phyloP scores from a whole-genome alignment of 1,140 invertebrate species.

The Apis cerana region DNA sequence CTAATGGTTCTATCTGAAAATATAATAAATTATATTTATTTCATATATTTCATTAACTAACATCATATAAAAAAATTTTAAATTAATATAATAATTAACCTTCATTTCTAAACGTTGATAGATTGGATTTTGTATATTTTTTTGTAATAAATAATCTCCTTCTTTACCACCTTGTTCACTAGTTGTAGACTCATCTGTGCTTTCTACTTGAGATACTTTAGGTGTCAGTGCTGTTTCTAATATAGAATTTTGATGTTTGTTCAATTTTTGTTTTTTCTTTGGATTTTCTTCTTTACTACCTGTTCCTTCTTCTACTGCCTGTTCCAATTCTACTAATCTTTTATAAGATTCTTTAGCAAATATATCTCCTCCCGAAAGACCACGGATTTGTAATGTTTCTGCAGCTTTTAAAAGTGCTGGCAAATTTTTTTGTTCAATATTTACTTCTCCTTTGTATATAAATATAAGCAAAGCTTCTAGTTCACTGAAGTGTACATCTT shows the following conservation, averaged over 20 bases:
- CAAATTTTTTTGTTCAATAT: constrained; percentile 85
- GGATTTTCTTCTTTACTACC: constrained; percentile 60
- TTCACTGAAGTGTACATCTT: constrained; percentile 84
- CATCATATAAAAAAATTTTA: too few relatives aligned
- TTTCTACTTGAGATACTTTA: constrained; percentile 61
- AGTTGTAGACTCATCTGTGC: constrained; percentile 64
- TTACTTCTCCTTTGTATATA: constrained; percentile 87
- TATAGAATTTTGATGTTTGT: constrained; percentile 68
- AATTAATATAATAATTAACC: constrained; percentile 55
- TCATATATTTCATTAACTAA: not conserved
- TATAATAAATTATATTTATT: constrained; percentile 8
- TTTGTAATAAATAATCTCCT: constrained; percentile 57
- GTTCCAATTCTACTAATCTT: constrained; percentile 69
- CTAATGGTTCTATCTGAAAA: constrained; percentile 75
- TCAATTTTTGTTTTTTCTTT: constrained; percentile 73
- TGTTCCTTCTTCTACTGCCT: constrained; percentile 59
- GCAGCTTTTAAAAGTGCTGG: constrained; percentile 84
- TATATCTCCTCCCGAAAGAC: constrained; percentile 82
- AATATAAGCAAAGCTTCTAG: constrained; percentile 84
- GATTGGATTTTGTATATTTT: constrained; percentile 68
- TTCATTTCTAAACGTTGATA: constrained; percentile 77
- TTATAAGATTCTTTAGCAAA: constrained; percentile 76
- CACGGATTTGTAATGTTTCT: constrained; percentile 84
- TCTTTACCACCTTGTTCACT: constrained; percentile 72
- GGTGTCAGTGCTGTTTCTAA: constrained; percentile 73